These are phyloP conservation scores for Catostomus latipinnis DNA, from an alignment of 2,797 vertebrate species.

Conservation along the genomic window DNA sequence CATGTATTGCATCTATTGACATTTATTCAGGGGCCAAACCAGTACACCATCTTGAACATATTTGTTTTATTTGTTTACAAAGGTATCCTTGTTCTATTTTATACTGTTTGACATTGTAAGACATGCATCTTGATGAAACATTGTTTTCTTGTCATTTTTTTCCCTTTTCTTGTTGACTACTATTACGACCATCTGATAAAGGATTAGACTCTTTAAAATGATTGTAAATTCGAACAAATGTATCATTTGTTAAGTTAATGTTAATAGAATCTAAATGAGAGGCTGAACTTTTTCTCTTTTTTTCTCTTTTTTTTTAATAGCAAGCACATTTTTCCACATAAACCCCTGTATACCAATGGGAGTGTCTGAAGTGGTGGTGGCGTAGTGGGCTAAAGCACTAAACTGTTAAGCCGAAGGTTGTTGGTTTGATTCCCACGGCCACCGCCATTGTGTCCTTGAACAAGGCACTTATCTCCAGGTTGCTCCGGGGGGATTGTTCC, in stretches of 20 bases:
- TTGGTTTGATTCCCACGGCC: too few relatives aligned
- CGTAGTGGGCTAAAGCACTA: too few relatives aligned
- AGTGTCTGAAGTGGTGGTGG: not conserved
- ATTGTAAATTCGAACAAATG: constrained; percentile 1
- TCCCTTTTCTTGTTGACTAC: not conserved
- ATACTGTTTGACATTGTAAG: constrained; percentile 11
- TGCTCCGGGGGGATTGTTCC: too few relatives aligned
- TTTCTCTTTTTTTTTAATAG: not conserved
- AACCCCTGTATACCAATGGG: not conserved
- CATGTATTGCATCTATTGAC: not conserved
- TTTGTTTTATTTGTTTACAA: constrained; percentile 23
- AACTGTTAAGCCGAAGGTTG: too few relatives aligned
- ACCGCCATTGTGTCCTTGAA: too few relatives aligned
- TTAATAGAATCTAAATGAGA: not conserved
- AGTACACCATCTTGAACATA: constrained; percentile 17
- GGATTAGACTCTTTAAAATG: not conserved
- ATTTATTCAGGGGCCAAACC: not conserved
- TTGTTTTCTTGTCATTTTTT: not conserved
- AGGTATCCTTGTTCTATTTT: constrained; percentile 11
- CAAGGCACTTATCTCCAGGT: too few relatives aligned
- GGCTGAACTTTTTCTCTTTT: too few relatives aligned
- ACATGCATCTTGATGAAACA: not conserved
- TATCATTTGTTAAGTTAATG: not conserved
- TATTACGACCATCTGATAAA: constrained; percentile 3
- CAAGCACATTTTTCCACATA: not conserved